Evolutionary conservation across 64 coral and sea anemone species (phyloP).

Genomic region (Montipora efflorescens): DNA sequence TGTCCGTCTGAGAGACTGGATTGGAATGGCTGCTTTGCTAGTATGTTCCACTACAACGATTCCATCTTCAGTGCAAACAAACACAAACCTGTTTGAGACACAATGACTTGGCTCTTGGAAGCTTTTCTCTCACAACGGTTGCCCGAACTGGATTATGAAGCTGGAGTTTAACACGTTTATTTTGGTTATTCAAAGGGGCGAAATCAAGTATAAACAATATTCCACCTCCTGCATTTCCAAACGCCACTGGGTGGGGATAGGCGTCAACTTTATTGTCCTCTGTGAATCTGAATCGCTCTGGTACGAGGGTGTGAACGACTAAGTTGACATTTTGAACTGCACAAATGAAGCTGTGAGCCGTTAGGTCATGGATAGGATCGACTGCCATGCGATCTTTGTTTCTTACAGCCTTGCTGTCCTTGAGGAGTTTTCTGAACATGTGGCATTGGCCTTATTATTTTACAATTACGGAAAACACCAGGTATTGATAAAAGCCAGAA

Average conservation of each 20-base stretch:
- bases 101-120: conserved; percentile 33
- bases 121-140: conserved; percentile 57
- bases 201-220: conserved; percentile 71
- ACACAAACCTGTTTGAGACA: conserved; percentile 59
- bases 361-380: conserved; percentile 42
- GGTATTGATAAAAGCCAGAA: too few species aligned
- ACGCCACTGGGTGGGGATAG: conserved; percentile 60
- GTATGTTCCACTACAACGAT: conserved; percentile 54
- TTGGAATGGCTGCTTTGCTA: conserved; percentile 30
- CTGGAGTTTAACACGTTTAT: conserved; percentile 61
- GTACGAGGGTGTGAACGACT: conserved; percentile 49
- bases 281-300: conserved; percentile 67
- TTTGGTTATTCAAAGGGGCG: conserved; percentile 60
- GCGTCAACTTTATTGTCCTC: conserved; percentile 69
- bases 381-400: too few species aligned
- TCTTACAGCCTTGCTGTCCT: conserved; percentile 52
- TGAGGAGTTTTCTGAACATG: conserved; percentile 55
- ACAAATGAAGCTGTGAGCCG: conserved; percentile 31
- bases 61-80: conserved; percentile 57
- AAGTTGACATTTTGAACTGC: conserved; percentile 19
- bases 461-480: too few species aligned
- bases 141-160: conserved; percentile 68
- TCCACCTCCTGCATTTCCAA: conserved; percentile 66
- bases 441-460: too few species aligned
- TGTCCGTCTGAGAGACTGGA: conserved; percentile 61